These are phyloP conservation scores for Pogonocherus hispidulus DNA, from an alignment of 2,888 invertebrate species.

Conservation along the genomic window DNA sequence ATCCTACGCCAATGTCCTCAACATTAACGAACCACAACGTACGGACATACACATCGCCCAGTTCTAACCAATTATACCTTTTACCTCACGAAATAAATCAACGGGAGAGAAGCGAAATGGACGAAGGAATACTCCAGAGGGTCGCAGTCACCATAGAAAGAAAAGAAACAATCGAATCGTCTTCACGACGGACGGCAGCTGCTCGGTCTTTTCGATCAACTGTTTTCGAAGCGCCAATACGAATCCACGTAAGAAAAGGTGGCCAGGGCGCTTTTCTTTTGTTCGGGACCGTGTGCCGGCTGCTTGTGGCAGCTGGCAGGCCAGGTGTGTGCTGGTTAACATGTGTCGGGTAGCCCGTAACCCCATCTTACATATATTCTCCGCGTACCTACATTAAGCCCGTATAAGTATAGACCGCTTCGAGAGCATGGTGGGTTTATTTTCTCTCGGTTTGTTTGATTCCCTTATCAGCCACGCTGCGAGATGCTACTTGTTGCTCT, in stretches of 20 bases:
- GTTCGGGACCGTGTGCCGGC: slow-evolving; percentile 61
- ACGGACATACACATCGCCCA: not conserved
- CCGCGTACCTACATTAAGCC: not conserved
- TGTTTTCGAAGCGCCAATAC: slow-evolving; percentile 57
- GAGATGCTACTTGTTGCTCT: slow-evolving; percentile 20
- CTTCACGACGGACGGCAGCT: slow-evolving; percentile 49
- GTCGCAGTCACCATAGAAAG: slow-evolving; percentile 40
- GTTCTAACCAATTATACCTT: slow-evolving; percentile 8
- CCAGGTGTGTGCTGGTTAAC: slow-evolving; percentile 64
- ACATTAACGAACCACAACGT: not conserved
- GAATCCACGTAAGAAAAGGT: slow-evolving; percentile 58
- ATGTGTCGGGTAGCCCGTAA: slow-evolving; percentile 48
- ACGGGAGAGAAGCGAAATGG: slow-evolving; percentile 10
- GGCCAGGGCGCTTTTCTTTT: slow-evolving; percentile 60
- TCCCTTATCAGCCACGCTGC: slow-evolving; percentile 6
- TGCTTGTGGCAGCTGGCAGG: slow-evolving; percentile 63
- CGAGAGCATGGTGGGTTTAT: not conserved
- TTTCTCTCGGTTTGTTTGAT: slow-evolving; percentile 4
- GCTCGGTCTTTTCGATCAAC: slow-evolving; percentile 52
- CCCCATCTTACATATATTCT: slow-evolving; percentile 35
- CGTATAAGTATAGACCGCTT: slow-evolving; percentile 10
- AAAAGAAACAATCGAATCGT: slow-evolving; percentile 54
- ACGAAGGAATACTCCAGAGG: slow-evolving; percentile 21
- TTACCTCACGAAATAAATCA: slow-evolving; percentile 19
- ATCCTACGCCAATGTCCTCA: not conserved